Base-by-base conservation (phyloP, 1,140 invertebrate genomes). In the Spodoptera litura region DNA sequence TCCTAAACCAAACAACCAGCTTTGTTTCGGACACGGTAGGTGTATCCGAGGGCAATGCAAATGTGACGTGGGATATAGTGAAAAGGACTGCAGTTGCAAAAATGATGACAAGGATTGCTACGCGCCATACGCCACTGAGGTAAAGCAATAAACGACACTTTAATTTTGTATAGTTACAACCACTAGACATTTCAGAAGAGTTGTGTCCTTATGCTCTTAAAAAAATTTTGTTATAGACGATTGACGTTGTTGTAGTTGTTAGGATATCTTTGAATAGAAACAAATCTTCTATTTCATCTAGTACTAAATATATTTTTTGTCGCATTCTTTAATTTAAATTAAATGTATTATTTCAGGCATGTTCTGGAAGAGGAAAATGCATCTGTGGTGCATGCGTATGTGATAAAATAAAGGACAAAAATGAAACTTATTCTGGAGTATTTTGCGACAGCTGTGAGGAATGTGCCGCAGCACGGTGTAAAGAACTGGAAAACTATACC, bases 401-500 rank as follows among this genome's bases (percentile, higher is more conserved):
- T 87, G 87, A 94, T 0, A 4, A 91, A 52, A 89, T 85, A 4
- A 4, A 95, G 73, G 77, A 53, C 0, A 75, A 78, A 75, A 94
- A 95, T 53, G 93, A 95, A 44, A 91, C 92, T 59, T 96, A 97
- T 84, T 95, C 95, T 5, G 97, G 97, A 31, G 88, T 93, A 75
- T 97, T 95, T 78, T 98, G 97, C 91, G 96, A 97, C 81, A 95
- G 96, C 68, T 97, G 97, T 84, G 94, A 95, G 3, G 85, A 91
- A 35, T 90, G 92, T 12, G 75, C 81, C 0, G 80, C 80, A 8
- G 83, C 96, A 80, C 87, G 94, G 44, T 99, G 98, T 91, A 94
- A 96, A 61, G 96, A 97, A 81, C 96, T 97, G 81, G 96, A 98
- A 88, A 98, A 97, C 85, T 95, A 96, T 82, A 96, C 96, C 15